Evolutionary conservation across 2,797 vertebrate genomes (phyloP).

Genomic region (Falco rusticolus): DNA sequence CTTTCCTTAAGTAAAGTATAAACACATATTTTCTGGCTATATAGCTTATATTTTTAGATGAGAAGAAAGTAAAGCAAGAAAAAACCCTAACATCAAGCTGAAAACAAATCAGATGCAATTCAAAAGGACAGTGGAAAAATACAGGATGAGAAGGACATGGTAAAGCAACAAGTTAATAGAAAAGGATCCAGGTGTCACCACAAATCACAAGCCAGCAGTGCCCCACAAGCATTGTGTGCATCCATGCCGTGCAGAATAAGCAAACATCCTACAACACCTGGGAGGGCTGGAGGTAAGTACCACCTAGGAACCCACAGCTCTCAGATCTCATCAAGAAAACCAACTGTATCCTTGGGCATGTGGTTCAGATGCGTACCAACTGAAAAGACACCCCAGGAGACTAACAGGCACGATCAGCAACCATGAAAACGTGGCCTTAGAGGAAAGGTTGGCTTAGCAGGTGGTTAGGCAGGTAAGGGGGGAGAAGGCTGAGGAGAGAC

Average conservation of each 20-base stretch:
- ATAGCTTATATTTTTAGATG: constrained; percentile 18
- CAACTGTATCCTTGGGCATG: not conserved
- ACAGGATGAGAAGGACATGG: not conserved
- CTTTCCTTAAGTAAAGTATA: constrained; percentile 15
- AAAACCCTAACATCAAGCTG: not conserved
- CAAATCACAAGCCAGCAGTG: not conserved
- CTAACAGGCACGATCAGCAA: not conserved
- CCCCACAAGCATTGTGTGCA: fast-evolving
- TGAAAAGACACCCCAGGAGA: not conserved
- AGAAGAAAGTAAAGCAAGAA: constrained; percentile 6
- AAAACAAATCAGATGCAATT: constrained; percentile 22
- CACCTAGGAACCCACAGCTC: not conserved
- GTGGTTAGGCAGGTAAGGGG: not conserved
- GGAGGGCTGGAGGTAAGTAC: not conserved
- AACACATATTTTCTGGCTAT: not conserved
- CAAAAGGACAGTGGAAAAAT: constrained; percentile 35
- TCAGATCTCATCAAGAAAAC: not conserved
- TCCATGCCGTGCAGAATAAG: not conserved
- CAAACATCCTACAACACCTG: not conserved
- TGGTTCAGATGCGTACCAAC: not conserved
- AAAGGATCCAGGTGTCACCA: not conserved
- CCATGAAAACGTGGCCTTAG: not conserved
- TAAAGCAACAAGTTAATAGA: not conserved
- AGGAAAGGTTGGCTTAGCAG: not conserved
- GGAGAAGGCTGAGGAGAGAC: not conserved